A percentile compares a stretch with the other conserved stretches of the same genome.
Evolutionary conservation across 1,140 invertebrate genomes (phyloP).

Genomic region (Pomacea maculata): DNA sequence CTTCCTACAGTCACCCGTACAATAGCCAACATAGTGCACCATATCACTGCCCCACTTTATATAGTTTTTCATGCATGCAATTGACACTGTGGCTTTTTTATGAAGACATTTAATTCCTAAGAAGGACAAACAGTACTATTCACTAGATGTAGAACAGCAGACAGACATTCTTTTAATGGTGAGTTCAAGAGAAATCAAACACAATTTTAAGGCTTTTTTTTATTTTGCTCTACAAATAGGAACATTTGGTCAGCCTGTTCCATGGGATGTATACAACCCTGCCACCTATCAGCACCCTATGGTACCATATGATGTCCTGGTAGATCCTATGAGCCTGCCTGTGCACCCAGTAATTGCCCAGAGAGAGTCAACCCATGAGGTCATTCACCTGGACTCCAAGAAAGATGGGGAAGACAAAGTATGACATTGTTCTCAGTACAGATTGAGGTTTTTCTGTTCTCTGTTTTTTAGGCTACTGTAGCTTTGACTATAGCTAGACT

Average conservation of each 20-base stretch:
- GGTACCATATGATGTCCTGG: conserved; percentile 65
- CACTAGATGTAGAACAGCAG: too few species aligned
- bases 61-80: too few species aligned
- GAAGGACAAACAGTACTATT: too few species aligned
- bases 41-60: too few species aligned
- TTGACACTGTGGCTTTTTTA: too few species aligned
- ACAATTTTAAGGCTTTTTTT: background rate
- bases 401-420: conserved; percentile 38
- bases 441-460: background rate
- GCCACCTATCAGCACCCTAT: conserved; percentile 63
- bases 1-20: too few species aligned
- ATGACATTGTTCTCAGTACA: background rate
- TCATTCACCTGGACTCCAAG: conserved; percentile 44
- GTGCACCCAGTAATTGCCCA: conserved; percentile 55
- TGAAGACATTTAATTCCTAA: too few species aligned
- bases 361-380: conserved; percentile 49
- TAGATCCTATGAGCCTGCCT: conserved; percentile 64
- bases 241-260: conserved; percentile 63
- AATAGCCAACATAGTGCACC: too few species aligned
- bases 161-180: background rate
- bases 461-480: background rate
- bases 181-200: background rate
- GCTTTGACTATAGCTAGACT: too few species aligned
- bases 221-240: conserved; percentile 37
- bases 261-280: conserved; percentile 63